These are phyloP conservation scores for Siphonodentalium dalli DNA, from an alignment of 2,888 invertebrate genomes.

Conservation along the genomic window DNA sequence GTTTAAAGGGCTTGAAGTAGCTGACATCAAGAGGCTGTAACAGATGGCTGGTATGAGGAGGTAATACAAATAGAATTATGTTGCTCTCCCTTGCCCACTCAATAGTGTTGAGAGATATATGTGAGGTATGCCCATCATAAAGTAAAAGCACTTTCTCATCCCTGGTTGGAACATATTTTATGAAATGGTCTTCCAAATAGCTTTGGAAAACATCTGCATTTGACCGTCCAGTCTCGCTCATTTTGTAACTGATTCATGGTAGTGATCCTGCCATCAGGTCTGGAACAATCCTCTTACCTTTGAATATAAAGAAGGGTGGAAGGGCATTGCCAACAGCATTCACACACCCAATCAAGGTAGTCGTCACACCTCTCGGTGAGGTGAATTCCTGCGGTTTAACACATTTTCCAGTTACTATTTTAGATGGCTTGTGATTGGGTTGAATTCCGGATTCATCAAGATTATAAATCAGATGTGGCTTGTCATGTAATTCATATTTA, in stretches of 20 bases:
- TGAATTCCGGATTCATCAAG: slow-evolving; percentile 3
- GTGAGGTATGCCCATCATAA: slow-evolving; percentile 16
- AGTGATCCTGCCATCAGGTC: neutral
- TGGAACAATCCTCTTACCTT: neutral
- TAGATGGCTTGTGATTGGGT: slow-evolving; percentile 1
- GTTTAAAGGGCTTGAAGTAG: slow-evolving; percentile 23
- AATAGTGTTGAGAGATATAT: slow-evolving; percentile 15
- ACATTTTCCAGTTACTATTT: neutral
- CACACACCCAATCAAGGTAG: slow-evolving; percentile 4
- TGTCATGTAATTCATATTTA: neutral
- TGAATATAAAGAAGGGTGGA: slow-evolving; percentile 17
- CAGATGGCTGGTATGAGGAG: slow-evolving; percentile 19
- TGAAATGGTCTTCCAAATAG: slow-evolving; percentile 7
- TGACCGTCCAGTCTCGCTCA: slow-evolving; percentile 6
- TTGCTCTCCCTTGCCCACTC: slow-evolving; percentile 8
- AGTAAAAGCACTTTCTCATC: slow-evolving; percentile 2
- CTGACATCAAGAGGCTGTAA: slow-evolving; percentile 21
- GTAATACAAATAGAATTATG: slow-evolving; percentile 16
- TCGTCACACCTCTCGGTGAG: slow-evolving; percentile 4
- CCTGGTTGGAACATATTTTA: neutral
- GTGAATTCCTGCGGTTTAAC: slow-evolving; percentile 3
- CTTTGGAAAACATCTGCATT: neutral
- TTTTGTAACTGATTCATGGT: too few relatives aligned
- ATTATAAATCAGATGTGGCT: slow-evolving; percentile 9
- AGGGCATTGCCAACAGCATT: slow-evolving; percentile 11